phyloP scores from a whole-genome alignment of 2,113 vertebrate species.

The Dicaeum eximium region DNA sequence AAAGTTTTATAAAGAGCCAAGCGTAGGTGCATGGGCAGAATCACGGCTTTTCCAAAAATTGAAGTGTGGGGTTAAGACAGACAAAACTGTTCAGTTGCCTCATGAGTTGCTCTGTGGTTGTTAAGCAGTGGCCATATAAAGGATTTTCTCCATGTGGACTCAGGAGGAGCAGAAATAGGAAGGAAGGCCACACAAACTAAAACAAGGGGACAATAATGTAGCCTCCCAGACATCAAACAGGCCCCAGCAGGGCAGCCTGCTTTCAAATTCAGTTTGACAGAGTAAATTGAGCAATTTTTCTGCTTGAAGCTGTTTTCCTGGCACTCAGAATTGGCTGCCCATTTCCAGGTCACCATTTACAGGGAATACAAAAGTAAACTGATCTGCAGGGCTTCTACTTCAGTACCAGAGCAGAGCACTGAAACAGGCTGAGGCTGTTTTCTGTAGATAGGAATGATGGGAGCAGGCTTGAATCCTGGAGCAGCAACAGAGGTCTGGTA shows the following conservation, averaged over 20 bases:
- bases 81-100: not conserved
- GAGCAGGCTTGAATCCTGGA: not conserved
- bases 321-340: not conserved
- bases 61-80: not conserved
- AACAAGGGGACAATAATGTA: rapidly evolving
- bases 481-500: not conserved
- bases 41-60: not conserved
- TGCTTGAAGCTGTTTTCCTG: not conserved
- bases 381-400: not conserved
- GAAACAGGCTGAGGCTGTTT: not conserved
- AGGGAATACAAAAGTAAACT: not conserved
- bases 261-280: not conserved
- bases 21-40: not conserved
- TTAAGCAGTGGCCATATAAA: not conserved
- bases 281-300: not conserved
- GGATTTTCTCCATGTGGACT: not conserved
- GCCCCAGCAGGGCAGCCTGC: not conserved
- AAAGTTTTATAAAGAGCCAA: not conserved
- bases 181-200: not conserved
- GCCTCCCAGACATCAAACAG: not conserved
- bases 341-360: not conserved
- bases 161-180: not conserved
- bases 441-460: not conserved
- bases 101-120: not conserved
- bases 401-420: not conserved